Evolutionary conservation across 2,888 invertebrate genomes (phyloP).

Genomic region (Drosophila austrosaltans): DNA sequence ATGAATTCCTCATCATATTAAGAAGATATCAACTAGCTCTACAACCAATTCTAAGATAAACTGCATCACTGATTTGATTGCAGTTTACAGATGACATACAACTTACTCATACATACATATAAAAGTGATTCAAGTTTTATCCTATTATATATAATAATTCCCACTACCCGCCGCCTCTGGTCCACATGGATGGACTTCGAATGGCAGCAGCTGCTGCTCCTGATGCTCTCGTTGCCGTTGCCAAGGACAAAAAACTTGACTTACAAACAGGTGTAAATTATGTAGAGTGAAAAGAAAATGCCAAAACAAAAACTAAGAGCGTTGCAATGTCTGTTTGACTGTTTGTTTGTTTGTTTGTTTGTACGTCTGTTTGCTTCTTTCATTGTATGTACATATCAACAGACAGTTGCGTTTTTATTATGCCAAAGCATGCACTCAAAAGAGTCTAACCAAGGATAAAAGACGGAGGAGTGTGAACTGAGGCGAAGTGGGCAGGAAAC

Average conservation of each 20-base stretch:
- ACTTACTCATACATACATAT: too few species aligned
- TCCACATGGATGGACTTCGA: slow-evolving; percentile 30
- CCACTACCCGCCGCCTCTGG: neutral
- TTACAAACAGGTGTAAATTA: slow-evolving; percentile 71
- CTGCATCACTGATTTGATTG: too few species aligned
- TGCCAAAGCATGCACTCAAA: slow-evolving; percentile 52
- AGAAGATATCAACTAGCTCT: too few species aligned
- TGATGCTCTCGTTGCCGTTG: slow-evolving; percentile 22
- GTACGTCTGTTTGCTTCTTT: neutral
- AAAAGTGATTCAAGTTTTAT: too few species aligned
- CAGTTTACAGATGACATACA: too few species aligned
- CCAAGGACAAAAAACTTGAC: slow-evolving; percentile 69
- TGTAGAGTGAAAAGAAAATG: slow-evolving; percentile 59
- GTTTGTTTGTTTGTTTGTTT: neutral
- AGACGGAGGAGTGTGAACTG: slow-evolving; percentile 6
- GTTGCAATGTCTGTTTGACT: slow-evolving; percentile 16
- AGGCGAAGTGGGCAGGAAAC: neutral
- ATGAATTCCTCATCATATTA: slow-evolving; percentile 3
- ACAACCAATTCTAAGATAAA: too few species aligned
- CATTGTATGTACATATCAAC: slow-evolving; percentile 17
- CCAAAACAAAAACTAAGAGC: slow-evolving; percentile 30
- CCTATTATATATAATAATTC: too few species aligned
- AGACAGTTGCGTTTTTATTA: slow-evolving; percentile 72
- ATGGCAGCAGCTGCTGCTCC: slow-evolving; percentile 11
- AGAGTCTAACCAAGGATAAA: slow-evolving; percentile 8